phyloP scores from a whole-genome alignment of 2,797 vertebrate genomes.

The Mormyrus hasselquistii region DNA sequence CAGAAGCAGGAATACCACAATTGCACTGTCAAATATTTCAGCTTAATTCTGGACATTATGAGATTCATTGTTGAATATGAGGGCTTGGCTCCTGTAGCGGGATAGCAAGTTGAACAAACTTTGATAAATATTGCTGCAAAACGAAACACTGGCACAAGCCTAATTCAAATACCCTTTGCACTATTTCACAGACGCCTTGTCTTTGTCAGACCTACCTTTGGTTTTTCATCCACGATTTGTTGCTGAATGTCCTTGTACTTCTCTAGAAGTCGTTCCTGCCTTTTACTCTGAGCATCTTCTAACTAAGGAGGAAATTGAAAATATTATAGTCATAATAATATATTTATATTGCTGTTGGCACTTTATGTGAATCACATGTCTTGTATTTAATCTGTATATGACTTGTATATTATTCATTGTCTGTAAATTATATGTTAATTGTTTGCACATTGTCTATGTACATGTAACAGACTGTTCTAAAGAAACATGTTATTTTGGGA shows the following conservation, averaged over 20 bases:
- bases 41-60: neutral
- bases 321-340: neutral
- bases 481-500: neutral
- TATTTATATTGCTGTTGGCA: neutral
- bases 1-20: neutral
- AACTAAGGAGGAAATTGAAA: constrained; percentile 57
- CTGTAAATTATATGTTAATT: neutral
- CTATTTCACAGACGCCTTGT: neutral
- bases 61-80: neutral
- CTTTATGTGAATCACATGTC: neutral
- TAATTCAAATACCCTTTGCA: neutral
- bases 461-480: neutral
- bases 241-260: constrained; percentile 88
- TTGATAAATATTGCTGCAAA: neutral
- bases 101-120: neutral
- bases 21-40: neutral
- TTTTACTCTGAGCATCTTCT: constrained; percentile 90
- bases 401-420: neutral
- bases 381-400: neutral
- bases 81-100: neutral
- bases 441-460: neutral
- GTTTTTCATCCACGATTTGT: constrained; percentile 88
- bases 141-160: constrained; percentile 4
- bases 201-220: constrained; percentile 67
- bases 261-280: constrained; percentile 87